phyloP scores from a whole-genome alignment of 1,140 invertebrate species.

The Manduca sexta region DNA sequence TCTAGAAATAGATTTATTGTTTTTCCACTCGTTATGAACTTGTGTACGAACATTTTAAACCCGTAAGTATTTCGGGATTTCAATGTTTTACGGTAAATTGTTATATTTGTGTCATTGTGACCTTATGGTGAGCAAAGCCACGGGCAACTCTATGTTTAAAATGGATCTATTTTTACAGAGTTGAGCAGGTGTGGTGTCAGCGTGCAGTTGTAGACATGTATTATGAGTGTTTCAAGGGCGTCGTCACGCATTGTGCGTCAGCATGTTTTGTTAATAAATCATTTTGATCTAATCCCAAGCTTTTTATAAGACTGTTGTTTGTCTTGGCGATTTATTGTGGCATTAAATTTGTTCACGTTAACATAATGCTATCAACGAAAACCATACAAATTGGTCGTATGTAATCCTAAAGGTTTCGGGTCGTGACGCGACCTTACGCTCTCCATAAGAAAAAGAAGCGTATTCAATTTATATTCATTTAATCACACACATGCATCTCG shows the following conservation, averaged over 20 bases:
- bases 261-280: not conserved
- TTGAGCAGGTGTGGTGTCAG: slow-evolving; percentile 23
- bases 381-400: too few relatives aligned
- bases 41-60: too few relatives aligned
- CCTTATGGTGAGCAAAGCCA: not conserved
- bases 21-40: too few relatives aligned
- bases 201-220: not conserved
- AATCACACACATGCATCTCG: too few relatives aligned
- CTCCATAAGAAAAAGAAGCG: too few relatives aligned
- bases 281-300: not conserved
- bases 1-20: too few relatives aligned
- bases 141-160: not conserved
- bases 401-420: too few relatives aligned
- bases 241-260: not conserved
- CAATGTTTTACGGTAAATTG: too few relatives aligned
- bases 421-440: too few relatives aligned
- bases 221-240: slow-evolving; percentile 1
- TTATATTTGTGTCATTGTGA: not conserved
- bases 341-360: not conserved
- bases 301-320: not conserved
- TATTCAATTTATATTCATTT: too few relatives aligned
- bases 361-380: too few relatives aligned
- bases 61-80: too few relatives aligned
- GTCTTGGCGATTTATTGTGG: not conserved
- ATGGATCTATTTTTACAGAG: slow-evolving; percentile 23